Evolutionary conservation across 2,888 invertebrate species (phyloP).

Genomic region (Halictus quadricinctus): DNA sequence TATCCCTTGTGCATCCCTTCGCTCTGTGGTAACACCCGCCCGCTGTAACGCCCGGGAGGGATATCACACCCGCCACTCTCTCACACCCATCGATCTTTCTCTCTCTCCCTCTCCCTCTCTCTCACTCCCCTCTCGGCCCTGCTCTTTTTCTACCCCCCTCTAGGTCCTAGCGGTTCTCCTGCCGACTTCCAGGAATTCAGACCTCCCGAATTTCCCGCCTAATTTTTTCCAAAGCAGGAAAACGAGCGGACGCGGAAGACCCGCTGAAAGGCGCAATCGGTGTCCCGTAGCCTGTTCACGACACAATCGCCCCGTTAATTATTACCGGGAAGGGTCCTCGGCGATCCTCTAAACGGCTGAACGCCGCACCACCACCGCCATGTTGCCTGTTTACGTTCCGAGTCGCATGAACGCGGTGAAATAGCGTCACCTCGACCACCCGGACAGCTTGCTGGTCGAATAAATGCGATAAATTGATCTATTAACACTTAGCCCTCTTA

Average conservation of each 20-base stretch:
- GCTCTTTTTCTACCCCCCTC: slow-evolving; percentile 49
- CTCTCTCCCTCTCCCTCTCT: slow-evolving; percentile 45
- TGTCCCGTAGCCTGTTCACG: neutral
- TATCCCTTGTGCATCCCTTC: slow-evolving; percentile 57
- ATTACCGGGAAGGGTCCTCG: slow-evolving; percentile 12
- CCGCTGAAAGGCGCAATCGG: slow-evolving; percentile 5
- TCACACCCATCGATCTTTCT: slow-evolving; percentile 46
- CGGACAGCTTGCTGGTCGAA: neutral
- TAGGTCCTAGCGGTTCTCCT: slow-evolving; percentile 12
- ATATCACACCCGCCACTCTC: slow-evolving; percentile 67
- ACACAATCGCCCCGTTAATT: slow-evolving; percentile 30
- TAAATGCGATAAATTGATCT: neutral
- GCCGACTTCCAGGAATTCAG: slow-evolving; percentile 46
- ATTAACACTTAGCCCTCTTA: neutral
- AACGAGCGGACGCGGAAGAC: neutral
- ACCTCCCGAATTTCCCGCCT: slow-evolving; percentile 59
- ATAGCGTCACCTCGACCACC: neutral
- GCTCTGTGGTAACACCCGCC: slow-evolving; percentile 65
- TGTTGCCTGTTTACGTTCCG: neutral
- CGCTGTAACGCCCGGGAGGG: slow-evolving; percentile 63
- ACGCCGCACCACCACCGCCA: neutral
- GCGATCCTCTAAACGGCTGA: neutral
- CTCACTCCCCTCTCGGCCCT: slow-evolving; percentile 27
- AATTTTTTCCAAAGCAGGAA: slow-evolving; percentile 28
- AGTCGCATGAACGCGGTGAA: neutral